Conservation (phyloP, 2,113 vertebrate species). For the Ondatra zibethicus region DNA sequence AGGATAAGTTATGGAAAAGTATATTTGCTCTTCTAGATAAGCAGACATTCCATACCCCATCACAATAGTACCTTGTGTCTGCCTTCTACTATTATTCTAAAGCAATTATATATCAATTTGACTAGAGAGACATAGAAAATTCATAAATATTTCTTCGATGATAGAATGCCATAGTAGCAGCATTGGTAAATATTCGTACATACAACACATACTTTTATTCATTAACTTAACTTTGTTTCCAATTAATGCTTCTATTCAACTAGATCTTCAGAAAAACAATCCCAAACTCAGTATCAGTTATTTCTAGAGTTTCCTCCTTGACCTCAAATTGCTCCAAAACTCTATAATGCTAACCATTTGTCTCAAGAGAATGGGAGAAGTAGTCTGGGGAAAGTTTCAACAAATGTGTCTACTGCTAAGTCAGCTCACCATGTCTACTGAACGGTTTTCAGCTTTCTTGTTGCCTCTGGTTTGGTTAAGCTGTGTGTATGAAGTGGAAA, state of each 20-base stretch:
- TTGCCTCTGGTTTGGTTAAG: neutral
- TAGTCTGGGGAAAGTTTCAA: neutral
- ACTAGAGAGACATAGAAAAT: neutral
- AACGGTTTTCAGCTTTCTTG: neutral
- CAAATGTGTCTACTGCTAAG: neutral
- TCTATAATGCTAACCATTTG: neutral
- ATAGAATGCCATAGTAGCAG: neutral
- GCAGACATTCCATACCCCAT: neutral
- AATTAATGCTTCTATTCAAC: neutral
- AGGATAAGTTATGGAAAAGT: neutral
- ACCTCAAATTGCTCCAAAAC: neutral
- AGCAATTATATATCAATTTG: neutral
- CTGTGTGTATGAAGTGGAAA: neutral
- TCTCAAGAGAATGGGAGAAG: neutral
- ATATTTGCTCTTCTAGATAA: neutral
- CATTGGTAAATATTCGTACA: neutral
- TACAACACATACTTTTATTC: neutral
- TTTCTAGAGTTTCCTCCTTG: neutral
- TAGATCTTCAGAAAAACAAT: neutral
- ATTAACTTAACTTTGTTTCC: conserved; percentile 1
- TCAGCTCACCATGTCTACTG: neutral
- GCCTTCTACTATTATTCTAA: neutral
- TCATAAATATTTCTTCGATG: neutral
- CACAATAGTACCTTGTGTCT: neutral
- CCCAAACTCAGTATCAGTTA: neutral